Percentiles rank a stretch among this genome's conserved stretches.
These are phyloP conservation scores for Talpa occidentalis DNA, from an alignment of 2,113 vertebrate genomes.

Conservation along the genomic window DNA sequence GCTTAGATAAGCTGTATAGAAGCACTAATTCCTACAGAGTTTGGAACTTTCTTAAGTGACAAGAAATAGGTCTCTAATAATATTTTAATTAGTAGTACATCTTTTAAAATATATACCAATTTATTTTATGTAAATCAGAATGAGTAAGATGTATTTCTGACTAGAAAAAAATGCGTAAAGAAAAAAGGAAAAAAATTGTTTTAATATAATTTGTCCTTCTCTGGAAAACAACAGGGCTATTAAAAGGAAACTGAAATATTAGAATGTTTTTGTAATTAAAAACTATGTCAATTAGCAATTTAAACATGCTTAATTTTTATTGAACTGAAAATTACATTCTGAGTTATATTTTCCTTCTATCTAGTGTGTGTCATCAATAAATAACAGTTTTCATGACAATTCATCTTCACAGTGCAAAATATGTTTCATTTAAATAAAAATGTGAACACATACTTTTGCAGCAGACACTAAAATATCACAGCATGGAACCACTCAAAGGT, in stretches of 20 bases:
- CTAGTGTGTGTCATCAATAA: not conserved
- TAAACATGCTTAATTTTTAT: not conserved
- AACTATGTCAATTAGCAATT: not conserved
- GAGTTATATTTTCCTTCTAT: not conserved
- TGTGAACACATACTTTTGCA: not conserved
- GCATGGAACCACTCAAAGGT: not conserved
- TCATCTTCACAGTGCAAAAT: not conserved
- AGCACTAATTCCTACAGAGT: not conserved
- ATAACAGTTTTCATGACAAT: not conserved
- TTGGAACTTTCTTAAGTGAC: not conserved
- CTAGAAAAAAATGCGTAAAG: not conserved
- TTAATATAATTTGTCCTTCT: not conserved
- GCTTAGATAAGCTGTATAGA: not conserved
- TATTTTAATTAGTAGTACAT: not conserved
- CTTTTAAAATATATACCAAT: slow-evolving; percentile 6
- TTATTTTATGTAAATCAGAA: not conserved
- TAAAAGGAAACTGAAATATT: slow-evolving; percentile 28
- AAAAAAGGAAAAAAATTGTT: not conserved
- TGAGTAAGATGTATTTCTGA: not conserved
- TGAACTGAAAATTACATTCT: not conserved
- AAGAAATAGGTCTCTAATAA: not conserved
- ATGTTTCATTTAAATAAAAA: slow-evolving; percentile 2
- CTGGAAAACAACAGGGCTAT: not conserved
- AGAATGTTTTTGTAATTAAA: not conserved
- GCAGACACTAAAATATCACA: not conserved